phyloP scores from a whole-genome alignment of 2,888 invertebrate genomes.

The Brachyptera putata region DNA sequence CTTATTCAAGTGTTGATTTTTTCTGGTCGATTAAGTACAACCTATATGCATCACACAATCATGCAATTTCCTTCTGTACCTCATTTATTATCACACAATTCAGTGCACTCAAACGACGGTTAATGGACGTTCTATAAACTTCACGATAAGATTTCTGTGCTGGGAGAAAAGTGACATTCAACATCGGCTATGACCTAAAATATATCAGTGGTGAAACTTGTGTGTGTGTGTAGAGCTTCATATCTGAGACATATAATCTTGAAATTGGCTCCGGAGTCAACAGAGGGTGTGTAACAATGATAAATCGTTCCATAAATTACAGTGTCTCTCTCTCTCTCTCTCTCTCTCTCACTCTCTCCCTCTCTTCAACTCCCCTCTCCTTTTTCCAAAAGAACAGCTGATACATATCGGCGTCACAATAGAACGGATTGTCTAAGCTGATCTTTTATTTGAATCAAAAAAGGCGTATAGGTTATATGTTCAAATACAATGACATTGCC shows the following conservation, averaged over 20 bases:
- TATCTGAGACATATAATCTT: conserved; percentile 53
- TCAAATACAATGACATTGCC: conserved; percentile 22
- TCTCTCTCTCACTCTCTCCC: conserved; percentile 2
- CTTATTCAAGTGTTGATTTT: conserved; percentile 11
- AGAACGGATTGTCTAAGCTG: conserved; percentile 26
- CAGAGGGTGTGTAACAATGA: conserved; percentile 49
- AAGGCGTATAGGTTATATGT: too few species aligned
- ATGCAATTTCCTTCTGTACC: conserved; percentile 9
- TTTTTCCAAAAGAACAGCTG: conserved; percentile 24
- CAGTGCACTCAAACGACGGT: not conserved
- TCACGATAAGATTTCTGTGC: conserved; percentile 4
- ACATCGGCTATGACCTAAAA: too few species aligned
- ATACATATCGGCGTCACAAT: conserved; percentile 31
- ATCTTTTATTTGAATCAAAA: conserved; percentile 28
- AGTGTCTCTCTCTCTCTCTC: conserved; percentile 32
- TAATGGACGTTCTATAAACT: too few species aligned
- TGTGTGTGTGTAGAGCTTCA: conserved; percentile 22
- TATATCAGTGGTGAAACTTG: conserved; percentile 25
- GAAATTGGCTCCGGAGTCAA: conserved; percentile 50
- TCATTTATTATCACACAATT: conserved; percentile 18
- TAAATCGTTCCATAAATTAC: conserved; percentile 50
- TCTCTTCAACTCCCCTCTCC: conserved; percentile 6
- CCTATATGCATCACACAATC: not conserved
- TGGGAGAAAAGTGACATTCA: not conserved
- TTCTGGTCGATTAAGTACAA: conserved; percentile 10